A percentile compares a stretch with the other conserved stretches of the same genome.
Conservation (phyloP, 2,888 invertebrate genomes). For the Pilophorus perplexus region DNA sequence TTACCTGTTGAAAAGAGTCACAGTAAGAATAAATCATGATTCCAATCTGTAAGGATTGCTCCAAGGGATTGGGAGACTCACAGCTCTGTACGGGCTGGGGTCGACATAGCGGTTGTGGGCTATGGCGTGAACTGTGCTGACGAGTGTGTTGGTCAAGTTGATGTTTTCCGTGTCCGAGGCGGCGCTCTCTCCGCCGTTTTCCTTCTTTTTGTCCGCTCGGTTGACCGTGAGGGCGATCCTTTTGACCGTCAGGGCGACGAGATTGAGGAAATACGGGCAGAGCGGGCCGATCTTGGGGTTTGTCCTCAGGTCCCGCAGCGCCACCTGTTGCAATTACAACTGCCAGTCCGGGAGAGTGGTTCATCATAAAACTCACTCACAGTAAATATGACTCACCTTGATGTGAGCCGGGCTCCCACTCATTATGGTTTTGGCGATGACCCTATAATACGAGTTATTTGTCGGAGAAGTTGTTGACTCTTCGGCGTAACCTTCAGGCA, state of each 20-base stretch:
- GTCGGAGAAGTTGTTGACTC: slow-evolving; percentile 29
- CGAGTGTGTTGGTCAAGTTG: slow-evolving; percentile 45
- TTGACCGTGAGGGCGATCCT: slow-evolving; percentile 37
- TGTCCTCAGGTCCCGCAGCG: slow-evolving; percentile 45
- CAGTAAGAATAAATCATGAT: not conserved
- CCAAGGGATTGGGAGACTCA: no score
- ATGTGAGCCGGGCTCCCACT: slow-evolving; percentile 46
- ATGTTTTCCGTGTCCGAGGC: slow-evolving; percentile 43
- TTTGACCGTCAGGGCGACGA: slow-evolving; percentile 47
- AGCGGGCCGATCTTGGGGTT: slow-evolving; percentile 47
- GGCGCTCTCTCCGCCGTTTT: not conserved
- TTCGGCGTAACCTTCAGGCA: slow-evolving; percentile 31
- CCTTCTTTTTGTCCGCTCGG: no score
- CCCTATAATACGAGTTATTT: slow-evolving; percentile 44
- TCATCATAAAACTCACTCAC: not conserved
- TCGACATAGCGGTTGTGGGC: slow-evolving; percentile 47
- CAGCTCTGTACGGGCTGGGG: slow-evolving; percentile 47
- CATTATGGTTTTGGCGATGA: slow-evolving; percentile 46
- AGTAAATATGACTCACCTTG: slow-evolving; percentile 33
- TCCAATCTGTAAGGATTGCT: no score
- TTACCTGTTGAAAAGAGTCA: slow-evolving; percentile 21
- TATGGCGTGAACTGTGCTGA: slow-evolving; percentile 46
- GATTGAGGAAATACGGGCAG: slow-evolving; percentile 47
- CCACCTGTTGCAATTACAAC: no score
- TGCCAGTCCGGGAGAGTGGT: not conserved